Evolutionary conservation across 2,888 invertebrate genomes (phyloP).

Genomic region (Liopterus haemorrhoidalis): DNA sequence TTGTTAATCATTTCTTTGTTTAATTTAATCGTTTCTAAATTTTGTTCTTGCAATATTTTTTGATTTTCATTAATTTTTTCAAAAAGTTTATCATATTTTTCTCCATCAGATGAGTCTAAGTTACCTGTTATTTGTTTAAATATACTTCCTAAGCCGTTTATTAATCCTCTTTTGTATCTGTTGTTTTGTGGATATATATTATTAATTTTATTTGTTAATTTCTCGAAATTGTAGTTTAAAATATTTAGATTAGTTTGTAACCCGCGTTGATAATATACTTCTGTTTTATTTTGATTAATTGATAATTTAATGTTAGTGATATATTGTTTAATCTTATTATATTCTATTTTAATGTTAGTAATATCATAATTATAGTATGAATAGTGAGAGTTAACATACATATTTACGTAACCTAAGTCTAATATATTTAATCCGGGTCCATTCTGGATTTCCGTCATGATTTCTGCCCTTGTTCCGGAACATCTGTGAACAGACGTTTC

Average conservation of each 20-base stretch:
- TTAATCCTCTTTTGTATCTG: conserved; percentile 1
- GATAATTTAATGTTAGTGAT: not conserved
- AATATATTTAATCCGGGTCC: not conserved
- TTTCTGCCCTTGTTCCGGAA: not conserved
- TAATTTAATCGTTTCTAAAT: conserved; percentile 1
- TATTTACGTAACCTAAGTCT: not conserved
- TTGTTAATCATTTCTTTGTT: conserved; percentile 2
- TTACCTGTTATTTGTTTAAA: not conserved
- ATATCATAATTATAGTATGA: not conserved
- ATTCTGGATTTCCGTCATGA: not conserved
- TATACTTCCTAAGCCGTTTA: conserved; percentile 2
- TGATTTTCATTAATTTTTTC: conserved; percentile 4
- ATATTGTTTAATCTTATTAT: not conserved
- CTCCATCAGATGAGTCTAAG: not conserved
- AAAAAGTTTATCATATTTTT: not conserved
- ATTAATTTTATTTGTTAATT: not conserved
- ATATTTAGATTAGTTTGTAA: not conserved
- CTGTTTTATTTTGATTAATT: not conserved
- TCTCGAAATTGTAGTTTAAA: not conserved
- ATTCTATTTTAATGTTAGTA: not conserved
- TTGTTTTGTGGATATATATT: not conserved
- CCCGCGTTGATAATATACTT: not conserved
- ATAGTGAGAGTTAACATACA: not conserved
- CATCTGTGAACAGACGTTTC: conserved; percentile 1
- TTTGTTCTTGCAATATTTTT: conserved; percentile 1